Conservation (phyloP, 1,140 invertebrate species). For the Oryctes rhinoceros region DNA sequence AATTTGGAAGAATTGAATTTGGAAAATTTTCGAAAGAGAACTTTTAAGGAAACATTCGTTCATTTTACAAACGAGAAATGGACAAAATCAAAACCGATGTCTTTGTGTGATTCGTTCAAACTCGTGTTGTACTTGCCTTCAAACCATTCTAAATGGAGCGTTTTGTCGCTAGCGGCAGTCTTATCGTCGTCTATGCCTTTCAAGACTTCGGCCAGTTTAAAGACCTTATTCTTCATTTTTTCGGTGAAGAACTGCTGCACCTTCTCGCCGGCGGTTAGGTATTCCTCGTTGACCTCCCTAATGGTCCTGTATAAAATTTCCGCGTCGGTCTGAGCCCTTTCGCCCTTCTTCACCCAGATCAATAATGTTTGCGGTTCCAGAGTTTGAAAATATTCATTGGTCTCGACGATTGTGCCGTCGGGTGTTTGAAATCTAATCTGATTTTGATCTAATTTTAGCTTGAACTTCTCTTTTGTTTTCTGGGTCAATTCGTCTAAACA, state of each 20-base stretch:
- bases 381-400: slow-evolving; percentile 77
- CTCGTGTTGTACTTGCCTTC: slow-evolving; percentile 61
- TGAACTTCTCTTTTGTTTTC: slow-evolving; percentile 60
- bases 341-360: slow-evolving; percentile 68
- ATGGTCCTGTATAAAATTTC: slow-evolving; percentile 60
- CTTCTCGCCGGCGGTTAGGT: slow-evolving; percentile 68
- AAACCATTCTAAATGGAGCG: slow-evolving; percentile 79
- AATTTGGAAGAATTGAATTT: too few relatives aligned
- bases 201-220: slow-evolving; percentile 65
- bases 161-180: slow-evolving; percentile 65
- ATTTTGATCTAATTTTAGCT: slow-evolving; percentile 50
- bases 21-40: too few relatives aligned
- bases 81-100: slow-evolving; percentile 26
- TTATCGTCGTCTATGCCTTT: slow-evolving; percentile 65
- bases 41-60: background rate
- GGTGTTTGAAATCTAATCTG: slow-evolving; percentile 58
- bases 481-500: slow-evolving; percentile 57
- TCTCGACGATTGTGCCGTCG: slow-evolving; percentile 78
- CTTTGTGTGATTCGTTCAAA: background rate
- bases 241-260: slow-evolving; percentile 71
- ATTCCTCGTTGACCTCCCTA: slow-evolving; percentile 70
- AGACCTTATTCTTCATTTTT: slow-evolving; percentile 72
- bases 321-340: slow-evolving; percentile 58
- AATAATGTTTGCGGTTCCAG: slow-evolving; percentile 77
- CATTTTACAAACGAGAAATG: background rate